phyloP scores from a whole-genome alignment of 2,888 invertebrate species.

The Octonoba sinensis region DNA sequence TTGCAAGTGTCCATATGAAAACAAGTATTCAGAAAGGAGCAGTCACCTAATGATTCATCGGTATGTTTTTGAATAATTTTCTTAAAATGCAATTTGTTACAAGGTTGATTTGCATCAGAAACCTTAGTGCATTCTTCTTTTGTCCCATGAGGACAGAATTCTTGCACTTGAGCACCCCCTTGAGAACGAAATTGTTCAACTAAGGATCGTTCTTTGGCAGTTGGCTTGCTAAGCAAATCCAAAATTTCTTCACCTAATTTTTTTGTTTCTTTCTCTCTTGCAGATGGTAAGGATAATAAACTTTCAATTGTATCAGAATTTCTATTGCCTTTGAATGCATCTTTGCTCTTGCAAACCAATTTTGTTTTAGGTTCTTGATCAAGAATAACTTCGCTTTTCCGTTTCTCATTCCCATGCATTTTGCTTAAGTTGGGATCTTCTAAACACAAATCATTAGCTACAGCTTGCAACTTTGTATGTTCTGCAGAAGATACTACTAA shows the following conservation, averaged over 20 bases:
- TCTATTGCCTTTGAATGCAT: conserved; percentile 65
- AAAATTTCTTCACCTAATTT: conserved; percentile 96
- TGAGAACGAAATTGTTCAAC: conserved; percentile 96
- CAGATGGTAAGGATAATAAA: conserved; percentile 89
- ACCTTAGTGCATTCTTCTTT: conserved; percentile 83
- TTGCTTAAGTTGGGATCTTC: conserved; percentile 47
- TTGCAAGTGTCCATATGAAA: conserved; percentile 99
- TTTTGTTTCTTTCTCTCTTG: conserved; percentile 94
- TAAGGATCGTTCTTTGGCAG: conserved; percentile 94
- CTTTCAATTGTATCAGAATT: conserved; percentile 75
- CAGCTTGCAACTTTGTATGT: conserved; percentile 73
- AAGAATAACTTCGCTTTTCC: conserved; percentile 72
- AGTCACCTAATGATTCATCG: conserved; percentile 94
- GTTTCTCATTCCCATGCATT: conserved; percentile 70
- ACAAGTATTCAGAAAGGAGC: conserved; percentile 97
- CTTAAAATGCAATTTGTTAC: conserved; percentile 93
- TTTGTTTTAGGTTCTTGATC: conserved; percentile 60
- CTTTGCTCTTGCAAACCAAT: conserved; percentile 63
- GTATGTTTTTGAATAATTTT: conserved; percentile 97
- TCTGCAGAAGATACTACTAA: conserved; percentile 75
- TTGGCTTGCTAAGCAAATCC: conserved; percentile 92
- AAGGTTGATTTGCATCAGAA: conserved; percentile 75
- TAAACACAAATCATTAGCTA: conserved; percentile 58
- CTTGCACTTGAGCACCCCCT: conserved; percentile 81
- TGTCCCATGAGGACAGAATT: conserved; percentile 97